Percentiles rank a stretch among this genome's conserved stretches.
These are phyloP conservation scores for Myoxocephalus aenaeus DNA, from an alignment of 2,797 vertebrate species.

Conservation along the genomic window DNA sequence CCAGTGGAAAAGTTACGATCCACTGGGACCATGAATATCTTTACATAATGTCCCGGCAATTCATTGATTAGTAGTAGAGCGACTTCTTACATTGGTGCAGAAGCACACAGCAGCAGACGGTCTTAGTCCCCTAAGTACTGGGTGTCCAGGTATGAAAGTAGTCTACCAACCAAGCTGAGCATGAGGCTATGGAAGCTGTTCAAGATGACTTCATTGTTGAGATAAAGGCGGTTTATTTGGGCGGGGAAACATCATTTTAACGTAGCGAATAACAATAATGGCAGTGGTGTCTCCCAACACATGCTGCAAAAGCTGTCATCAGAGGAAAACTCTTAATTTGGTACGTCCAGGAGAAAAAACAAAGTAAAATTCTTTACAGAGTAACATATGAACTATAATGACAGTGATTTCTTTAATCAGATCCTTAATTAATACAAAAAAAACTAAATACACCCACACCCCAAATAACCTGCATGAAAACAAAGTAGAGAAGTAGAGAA, in stretches of 20 bases:
- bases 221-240: too few species aligned
- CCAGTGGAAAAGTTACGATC: neutral
- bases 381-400: neutral
- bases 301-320: neutral
- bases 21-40: neutral
- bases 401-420: neutral
- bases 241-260: too few species aligned
- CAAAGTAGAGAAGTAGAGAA: too few species aligned
- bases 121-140: too few species aligned
- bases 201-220: too few species aligned
- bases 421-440: neutral
- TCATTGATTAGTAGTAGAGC: too few species aligned
- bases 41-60: neutral
- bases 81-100: too few species aligned
- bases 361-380: neutral
- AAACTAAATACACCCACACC: neutral
- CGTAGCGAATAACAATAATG: too few species aligned
- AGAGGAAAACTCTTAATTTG: neutral
- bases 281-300: too few species aligned
- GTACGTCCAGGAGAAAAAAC: neutral
- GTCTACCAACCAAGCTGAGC: too few species aligned
- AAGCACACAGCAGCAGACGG: neutral
- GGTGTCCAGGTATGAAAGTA: too few species aligned
- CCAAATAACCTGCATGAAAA: neutral
- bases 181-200: too few species aligned